A percentile compares a stretch with the other conserved stretches of the same genome.
Evolutionary conservation across 2,113 vertebrate species (phyloP).

Genomic region (Pica pica): DNA sequence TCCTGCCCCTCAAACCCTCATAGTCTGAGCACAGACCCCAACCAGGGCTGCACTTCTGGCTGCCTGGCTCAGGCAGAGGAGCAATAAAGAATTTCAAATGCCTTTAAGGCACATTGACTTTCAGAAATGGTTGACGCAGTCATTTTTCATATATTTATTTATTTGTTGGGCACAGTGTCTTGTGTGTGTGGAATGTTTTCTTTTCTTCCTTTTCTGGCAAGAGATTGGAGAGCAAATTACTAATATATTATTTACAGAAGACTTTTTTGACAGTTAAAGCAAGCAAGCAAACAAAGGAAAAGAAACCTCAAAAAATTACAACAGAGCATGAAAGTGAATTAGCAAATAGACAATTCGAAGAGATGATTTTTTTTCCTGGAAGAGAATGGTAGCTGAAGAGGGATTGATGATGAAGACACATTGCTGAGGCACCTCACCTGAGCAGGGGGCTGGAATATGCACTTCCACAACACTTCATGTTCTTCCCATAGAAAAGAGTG

Average conservation of each 20-base stretch:
- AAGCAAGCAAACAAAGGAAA: background rate
- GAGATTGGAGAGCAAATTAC: background rate
- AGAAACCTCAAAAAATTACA: background rate
- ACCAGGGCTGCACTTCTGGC: background rate
- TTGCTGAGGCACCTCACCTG: background rate
- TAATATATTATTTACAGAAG: conserved; percentile 41
- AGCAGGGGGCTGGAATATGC: background rate
- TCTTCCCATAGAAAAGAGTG: background rate
- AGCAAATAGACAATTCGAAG: background rate
- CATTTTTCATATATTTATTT: background rate
- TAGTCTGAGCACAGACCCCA: background rate
- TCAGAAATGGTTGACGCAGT: background rate
- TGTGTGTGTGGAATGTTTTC: background rate
- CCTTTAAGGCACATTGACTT: background rate
- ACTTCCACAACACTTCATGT: background rate
- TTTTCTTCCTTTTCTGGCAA: background rate
- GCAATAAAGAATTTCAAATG: background rate
- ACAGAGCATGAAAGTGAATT: background rate
- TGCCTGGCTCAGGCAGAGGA: background rate
- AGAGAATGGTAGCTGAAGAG: background rate
- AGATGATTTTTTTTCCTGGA: background rate
- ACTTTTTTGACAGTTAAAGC: background rate
- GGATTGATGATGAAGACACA: background rate
- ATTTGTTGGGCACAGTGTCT: background rate
- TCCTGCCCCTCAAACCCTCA: background rate